Evolutionary conservation across 2,113 vertebrate species (phyloP).

Genomic region (Triplophysa siluroides): DNA sequence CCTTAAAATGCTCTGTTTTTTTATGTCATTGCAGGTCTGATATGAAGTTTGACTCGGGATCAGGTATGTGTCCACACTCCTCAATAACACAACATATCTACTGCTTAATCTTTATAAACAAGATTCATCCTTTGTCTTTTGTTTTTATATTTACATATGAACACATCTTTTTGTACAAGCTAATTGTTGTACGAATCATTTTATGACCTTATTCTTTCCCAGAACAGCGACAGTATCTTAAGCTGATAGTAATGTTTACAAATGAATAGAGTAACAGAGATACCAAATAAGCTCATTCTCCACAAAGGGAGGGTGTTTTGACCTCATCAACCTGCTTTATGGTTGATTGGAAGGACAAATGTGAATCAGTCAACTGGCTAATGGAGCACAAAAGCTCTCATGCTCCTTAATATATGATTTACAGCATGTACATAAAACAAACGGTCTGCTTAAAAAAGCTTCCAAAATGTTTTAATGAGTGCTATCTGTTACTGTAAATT

Average conservation of each 20-base stretch:
- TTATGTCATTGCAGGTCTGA: conserved; percentile 80
- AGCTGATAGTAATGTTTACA: background rate
- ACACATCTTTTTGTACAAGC: no score
- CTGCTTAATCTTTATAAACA: no score
- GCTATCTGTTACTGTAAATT: conserved; percentile 63
- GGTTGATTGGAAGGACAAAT: conserved; percentile 52
- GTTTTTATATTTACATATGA: no score
- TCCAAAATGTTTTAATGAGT: conserved; percentile 75
- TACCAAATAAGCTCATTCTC: background rate
- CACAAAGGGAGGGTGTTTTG: conserved; percentile 47
- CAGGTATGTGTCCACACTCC: conserved; percentile 80
- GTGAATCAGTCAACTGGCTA: conserved; percentile 42
- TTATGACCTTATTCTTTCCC: no score
- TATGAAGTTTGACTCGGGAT: conserved; percentile 95
- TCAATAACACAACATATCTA: background rate
- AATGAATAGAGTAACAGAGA: background rate
- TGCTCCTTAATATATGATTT: conserved; percentile 49
- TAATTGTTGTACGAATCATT: no score
- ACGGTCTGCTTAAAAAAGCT: conserved; percentile 65
- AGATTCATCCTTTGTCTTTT: no score
- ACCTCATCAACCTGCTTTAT: conserved; percentile 48
- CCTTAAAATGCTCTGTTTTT: no score
- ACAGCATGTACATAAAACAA: conserved; percentile 58
- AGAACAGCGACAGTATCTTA: no score
- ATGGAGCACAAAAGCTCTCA: conserved; percentile 40